phyloP scores from a whole-genome alignment of 1,140 invertebrate species.

The Daktulosphaira vitifoliae region DNA sequence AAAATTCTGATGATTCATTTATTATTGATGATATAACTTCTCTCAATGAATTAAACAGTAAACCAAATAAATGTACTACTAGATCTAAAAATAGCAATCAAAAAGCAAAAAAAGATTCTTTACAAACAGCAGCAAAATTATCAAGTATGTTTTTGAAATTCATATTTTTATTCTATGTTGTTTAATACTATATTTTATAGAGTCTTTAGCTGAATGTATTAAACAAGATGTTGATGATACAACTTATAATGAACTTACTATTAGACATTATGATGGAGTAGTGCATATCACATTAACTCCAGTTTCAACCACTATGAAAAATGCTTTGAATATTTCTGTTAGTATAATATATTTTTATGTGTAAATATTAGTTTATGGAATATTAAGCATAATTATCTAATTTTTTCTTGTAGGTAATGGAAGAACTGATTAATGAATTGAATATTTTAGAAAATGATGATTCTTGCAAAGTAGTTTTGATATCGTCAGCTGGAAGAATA shows the following conservation, averaged over 20 bases:
- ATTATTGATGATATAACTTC: neutral
- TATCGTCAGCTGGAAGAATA: constrained; percentile 53
- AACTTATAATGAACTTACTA: constrained; percentile 48
- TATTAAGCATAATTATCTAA: too few relatives aligned
- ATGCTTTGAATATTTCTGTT: constrained; percentile 43
- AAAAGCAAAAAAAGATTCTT: constrained; percentile 18
- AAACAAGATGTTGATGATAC: constrained; percentile 21
- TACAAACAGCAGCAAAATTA: neutral
- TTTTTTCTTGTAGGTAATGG: constrained; percentile 51
- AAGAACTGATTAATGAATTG: constrained; percentile 54
- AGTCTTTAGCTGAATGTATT: constrained; percentile 10
- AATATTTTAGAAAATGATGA: constrained; percentile 52
- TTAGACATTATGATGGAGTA: constrained; percentile 54
- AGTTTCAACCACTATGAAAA: constrained; percentile 49
- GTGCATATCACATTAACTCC: constrained; percentile 56
- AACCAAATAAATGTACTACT: constrained; percentile 4
- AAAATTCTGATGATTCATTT: neutral
- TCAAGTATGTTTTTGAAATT: constrained; percentile 3
- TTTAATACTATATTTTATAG: neutral
- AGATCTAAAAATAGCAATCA: neutral
- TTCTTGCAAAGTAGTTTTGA: constrained; percentile 51
- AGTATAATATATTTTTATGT: too few relatives aligned
- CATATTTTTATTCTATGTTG: neutral
- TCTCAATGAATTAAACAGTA: neutral
- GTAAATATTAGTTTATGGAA: too few relatives aligned